These are phyloP conservation scores for Theonella swinhoei DNA, from an alignment of 37 sponge, comb jelly and placozoan species.

Conservation along the genomic window DNA sequence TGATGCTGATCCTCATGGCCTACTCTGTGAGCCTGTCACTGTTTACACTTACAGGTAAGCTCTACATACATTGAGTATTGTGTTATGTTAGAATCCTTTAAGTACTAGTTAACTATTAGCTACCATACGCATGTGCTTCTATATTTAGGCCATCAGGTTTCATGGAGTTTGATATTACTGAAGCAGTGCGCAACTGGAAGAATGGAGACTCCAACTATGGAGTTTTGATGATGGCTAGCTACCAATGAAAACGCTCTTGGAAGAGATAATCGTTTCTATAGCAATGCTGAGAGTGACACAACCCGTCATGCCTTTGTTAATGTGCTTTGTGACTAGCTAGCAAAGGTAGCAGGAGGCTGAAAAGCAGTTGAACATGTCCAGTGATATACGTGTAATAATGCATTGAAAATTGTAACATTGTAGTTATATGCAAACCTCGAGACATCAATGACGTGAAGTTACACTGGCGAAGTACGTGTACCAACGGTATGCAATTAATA, in stretches of 20 bases:
- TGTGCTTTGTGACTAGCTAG: constrained; percentile 29
- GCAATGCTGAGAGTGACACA: background rate
- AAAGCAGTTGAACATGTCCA: too few relatives aligned
- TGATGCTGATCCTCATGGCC: constrained; percentile 10
- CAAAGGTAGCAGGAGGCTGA: too few relatives aligned
- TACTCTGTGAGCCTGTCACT: constrained; percentile 6
- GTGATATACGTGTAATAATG: too few relatives aligned
- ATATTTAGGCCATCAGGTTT: constrained; percentile 11
- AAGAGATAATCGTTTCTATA: constrained; percentile 23
- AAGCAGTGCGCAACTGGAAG: constrained; percentile 27
- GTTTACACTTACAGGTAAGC: constrained; percentile 1
- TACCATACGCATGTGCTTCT: too few relatives aligned
- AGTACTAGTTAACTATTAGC: too few relatives aligned
- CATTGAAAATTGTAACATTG: too few relatives aligned
- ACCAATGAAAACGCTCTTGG: constrained; percentile 15
- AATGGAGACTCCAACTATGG: constrained; percentile 47
- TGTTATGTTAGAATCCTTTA: too few relatives aligned
- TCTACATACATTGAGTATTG: background rate
- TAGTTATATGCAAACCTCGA: too few relatives aligned
- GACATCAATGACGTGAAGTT: too few relatives aligned
- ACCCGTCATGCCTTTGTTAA: constrained; percentile 12
- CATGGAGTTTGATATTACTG: constrained; percentile 33
- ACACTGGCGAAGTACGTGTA: too few relatives aligned
- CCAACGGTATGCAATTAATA: too few relatives aligned
- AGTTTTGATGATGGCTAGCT: constrained; percentile 30